Percentiles rank a stretch among this genome's conserved stretches.
These are phyloP conservation scores for Hypanus sabinus DNA, from an alignment of 2,113 vertebrate genomes.

Conservation along the genomic window DNA sequence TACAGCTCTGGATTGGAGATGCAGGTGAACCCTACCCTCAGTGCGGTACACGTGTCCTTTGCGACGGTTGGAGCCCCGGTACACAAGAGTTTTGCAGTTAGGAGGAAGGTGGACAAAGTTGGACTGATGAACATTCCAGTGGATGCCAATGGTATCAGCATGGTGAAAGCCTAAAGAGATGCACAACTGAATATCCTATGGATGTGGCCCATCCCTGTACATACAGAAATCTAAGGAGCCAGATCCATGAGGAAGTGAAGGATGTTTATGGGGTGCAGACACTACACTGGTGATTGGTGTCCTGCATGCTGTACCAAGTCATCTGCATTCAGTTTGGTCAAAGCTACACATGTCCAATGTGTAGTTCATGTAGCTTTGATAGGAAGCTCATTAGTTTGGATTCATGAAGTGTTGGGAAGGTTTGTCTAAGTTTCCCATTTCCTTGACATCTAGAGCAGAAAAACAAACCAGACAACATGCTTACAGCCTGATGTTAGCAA, in stretches of 20 bases:
- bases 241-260: constrained; percentile 3
- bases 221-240: constrained; percentile 17
- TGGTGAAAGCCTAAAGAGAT: neutral
- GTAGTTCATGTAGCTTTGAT: neutral
- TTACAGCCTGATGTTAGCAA: constrained; percentile 4
- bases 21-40: neutral
- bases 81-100: constrained; percentile 3
- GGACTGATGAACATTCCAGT: neutral
- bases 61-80: neutral
- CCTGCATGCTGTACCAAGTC: neutral
- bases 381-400: neutral
- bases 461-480: neutral
- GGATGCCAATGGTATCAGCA: neutral
- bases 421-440: neutral
- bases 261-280: neutral
- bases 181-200: neutral
- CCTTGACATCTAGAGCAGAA: neutral
- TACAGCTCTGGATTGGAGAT: neutral
- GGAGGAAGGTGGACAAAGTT: constrained; percentile 17
- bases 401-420: neutral
- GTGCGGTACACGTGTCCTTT: neutral
- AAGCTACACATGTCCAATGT: neutral
- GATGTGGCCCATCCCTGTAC: neutral
- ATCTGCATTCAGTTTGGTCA: neutral
- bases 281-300: neutral